Conservation (phyloP, 2,113 vertebrate species). For the Xiphorhynchus elegans region DNA sequence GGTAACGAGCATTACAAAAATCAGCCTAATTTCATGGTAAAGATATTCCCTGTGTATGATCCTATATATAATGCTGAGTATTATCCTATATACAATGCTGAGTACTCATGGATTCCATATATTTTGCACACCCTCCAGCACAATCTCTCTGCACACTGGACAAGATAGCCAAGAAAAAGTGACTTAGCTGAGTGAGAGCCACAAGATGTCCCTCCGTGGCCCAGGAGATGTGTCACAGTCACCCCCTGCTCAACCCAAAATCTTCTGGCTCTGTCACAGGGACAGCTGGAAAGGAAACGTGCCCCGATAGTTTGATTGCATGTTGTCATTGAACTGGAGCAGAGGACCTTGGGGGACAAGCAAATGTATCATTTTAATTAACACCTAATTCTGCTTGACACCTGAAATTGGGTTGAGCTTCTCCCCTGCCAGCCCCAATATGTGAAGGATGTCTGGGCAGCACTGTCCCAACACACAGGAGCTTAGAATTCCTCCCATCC, state of each 20-base stretch:
- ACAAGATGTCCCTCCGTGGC: neutral
- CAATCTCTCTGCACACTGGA: neutral
- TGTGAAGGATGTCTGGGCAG: neutral
- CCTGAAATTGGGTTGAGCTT: neutral
- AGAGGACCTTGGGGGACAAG: neutral
- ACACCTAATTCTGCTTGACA: constrained; percentile 2
- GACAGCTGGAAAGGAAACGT: neutral
- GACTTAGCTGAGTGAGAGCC: neutral
- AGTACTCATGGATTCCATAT: neutral
- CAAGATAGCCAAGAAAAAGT: neutral
- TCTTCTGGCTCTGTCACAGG: neutral
- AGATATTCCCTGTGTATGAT: neutral
- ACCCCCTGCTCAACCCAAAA: neutral
- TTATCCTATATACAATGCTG: too few species aligned
- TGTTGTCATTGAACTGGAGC: neutral
- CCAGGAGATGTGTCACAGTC: neutral
- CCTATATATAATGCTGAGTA: neutral
- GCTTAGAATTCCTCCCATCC: neutral
- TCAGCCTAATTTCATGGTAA: neutral
- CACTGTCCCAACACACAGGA: neutral
- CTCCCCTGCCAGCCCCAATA: neutral
- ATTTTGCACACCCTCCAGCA: neutral
- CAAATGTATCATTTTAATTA: constrained; percentile 1
- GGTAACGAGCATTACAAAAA: neutral
- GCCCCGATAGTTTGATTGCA: neutral